phyloP scores from a whole-genome alignment of 2,888 invertebrate genomes.

The Lepidochitona cinerea region DNA sequence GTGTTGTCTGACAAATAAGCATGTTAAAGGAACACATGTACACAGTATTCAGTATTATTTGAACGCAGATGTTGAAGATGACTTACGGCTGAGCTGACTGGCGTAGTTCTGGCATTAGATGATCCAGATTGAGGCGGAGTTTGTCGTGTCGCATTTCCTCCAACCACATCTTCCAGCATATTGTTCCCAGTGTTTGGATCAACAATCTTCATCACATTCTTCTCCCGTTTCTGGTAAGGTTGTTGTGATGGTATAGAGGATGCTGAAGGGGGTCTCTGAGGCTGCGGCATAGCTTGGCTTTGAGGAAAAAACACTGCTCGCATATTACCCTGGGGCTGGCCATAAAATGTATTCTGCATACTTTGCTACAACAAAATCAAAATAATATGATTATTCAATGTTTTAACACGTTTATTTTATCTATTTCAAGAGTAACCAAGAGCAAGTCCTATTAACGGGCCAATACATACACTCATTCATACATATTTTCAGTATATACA shows the following conservation, averaged over 20 bases:
- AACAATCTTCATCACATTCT: constrained; percentile 40
- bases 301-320: constrained; percentile 6
- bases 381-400: too few species aligned
- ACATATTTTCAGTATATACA: too few species aligned
- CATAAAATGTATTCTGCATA: constrained; percentile 2
- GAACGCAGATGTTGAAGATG: too few species aligned
- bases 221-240: constrained; percentile 35
- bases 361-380: neutral
- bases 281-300: constrained; percentile 26
- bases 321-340: neutral
- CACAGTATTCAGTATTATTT: too few species aligned
- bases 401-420: too few species aligned
- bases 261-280: constrained; percentile 31
- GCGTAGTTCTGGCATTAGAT: constrained; percentile 25
- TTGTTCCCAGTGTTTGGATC: constrained; percentile 54
- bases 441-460: too few species aligned
- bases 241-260: constrained; percentile 18
- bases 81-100: constrained; percentile 13
- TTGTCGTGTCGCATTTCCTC: neutral
- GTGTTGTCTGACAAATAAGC: too few species aligned
- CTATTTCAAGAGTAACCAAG: too few species aligned
- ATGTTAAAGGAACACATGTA: too few species aligned
- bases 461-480: too few species aligned
- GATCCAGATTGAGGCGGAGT: constrained; percentile 21
- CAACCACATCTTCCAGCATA: constrained; percentile 36